A percentile compares a stretch with the other conserved stretches of the same genome.
Evolutionary conservation across 2,888 invertebrate genomes (phyloP).

Genomic region (Epistrophe grossulariae): DNA sequence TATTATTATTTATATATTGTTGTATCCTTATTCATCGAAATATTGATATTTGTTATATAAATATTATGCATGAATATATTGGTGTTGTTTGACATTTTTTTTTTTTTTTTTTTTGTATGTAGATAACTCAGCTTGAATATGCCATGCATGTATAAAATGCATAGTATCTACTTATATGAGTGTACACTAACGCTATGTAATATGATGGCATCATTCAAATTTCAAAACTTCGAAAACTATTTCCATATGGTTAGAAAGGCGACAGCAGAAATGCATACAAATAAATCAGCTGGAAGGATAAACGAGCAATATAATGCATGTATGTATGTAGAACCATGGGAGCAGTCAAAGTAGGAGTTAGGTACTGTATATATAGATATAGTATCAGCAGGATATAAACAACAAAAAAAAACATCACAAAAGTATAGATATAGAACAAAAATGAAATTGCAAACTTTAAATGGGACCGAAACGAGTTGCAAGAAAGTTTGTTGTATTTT

Average conservation of each 20-base stretch:
- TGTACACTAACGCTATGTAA: neutral
- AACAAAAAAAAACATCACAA: slow-evolving; percentile 26
- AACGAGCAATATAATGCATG: neutral
- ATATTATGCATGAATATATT: slow-evolving; percentile 12
- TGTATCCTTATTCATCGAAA: slow-evolving; percentile 29
- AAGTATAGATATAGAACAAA: slow-evolving; percentile 1
- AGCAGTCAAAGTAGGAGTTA: neutral
- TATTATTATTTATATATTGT: neutral
- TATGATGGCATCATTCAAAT: slow-evolving; percentile 59
- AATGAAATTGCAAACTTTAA: slow-evolving; percentile 67
- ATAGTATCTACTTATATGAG: neutral
- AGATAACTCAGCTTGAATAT: slow-evolving; percentile 42
- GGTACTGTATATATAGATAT: neutral
- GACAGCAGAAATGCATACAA: slow-evolving; percentile 56
- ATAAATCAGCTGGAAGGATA: slow-evolving; percentile 58
- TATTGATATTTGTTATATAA: slow-evolving; percentile 56
- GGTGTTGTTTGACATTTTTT: slow-evolving; percentile 27
- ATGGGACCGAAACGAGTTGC: slow-evolving; percentile 55
- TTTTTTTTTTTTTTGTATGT: slow-evolving; percentile 20
- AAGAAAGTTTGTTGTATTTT: slow-evolving; percentile 34
- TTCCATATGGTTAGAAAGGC: slow-evolving; percentile 57
- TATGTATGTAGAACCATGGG: neutral
- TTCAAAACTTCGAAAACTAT: slow-evolving; percentile 60
- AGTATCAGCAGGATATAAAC: slow-evolving; percentile 12
- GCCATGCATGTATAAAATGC: slow-evolving; percentile 12